Conservation (phyloP, 2,797 vertebrate genomes). For the Mycteria americana region DNA sequence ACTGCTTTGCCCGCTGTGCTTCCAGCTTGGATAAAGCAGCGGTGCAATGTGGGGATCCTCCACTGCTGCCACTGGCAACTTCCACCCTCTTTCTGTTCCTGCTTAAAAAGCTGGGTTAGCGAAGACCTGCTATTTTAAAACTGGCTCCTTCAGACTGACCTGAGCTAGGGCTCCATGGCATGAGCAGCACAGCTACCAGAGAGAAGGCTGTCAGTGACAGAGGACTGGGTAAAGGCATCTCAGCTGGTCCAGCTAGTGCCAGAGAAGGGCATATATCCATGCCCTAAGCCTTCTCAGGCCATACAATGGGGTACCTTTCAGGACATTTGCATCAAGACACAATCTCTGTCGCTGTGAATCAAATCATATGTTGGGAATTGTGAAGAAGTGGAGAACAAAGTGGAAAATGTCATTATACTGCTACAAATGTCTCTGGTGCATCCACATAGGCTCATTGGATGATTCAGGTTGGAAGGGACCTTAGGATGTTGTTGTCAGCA, state of each 20-base stretch:
- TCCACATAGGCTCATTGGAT: not conserved
- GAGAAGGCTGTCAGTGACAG: not conserved
- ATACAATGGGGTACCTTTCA: not conserved
- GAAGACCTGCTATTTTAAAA: not conserved
- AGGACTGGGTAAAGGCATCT: not conserved
- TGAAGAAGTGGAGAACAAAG: not conserved
- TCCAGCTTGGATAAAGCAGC: fast-evolving
- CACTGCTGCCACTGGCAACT: not conserved
- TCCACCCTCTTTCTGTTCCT: not conserved
- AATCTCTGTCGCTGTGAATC: not conserved
- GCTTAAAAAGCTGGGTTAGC: not conserved
- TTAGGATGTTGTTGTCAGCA: not conserved
- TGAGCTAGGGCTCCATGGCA: fast-evolving
- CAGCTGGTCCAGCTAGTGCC: not conserved
- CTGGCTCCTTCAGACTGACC: not conserved
- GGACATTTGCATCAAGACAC: not conserved
- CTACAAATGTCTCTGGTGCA: not conserved
- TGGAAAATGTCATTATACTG: not conserved
- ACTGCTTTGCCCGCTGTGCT: not conserved
- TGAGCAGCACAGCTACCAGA: not conserved
- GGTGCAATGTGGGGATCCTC: fast-evolving
- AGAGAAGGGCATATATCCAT: not conserved
- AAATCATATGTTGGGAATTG: not conserved
- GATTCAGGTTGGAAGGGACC: not conserved
- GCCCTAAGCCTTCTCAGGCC: not conserved